phyloP scores from a whole-genome alignment of 2,113 vertebrate species.

The Hemiprocne comata region DNA sequence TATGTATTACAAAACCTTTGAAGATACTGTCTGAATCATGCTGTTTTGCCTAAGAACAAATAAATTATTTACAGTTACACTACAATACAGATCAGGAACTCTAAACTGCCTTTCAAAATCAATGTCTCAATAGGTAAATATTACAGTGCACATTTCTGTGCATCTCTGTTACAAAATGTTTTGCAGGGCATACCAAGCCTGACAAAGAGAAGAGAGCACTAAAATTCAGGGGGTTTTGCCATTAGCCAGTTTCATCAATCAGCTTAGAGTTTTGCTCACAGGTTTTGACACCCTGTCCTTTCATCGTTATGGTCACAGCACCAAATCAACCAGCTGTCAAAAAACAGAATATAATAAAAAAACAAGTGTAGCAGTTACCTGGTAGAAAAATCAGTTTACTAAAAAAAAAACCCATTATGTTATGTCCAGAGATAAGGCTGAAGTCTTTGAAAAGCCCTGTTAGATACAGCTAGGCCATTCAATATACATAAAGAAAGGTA shows the following conservation, averaged over 20 bases:
- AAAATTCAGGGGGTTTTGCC: background rate
- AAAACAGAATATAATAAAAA: background rate
- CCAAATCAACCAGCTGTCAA: background rate
- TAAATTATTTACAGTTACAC: background rate
- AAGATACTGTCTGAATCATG: background rate
- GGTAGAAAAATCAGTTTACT: background rate
- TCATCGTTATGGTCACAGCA: rapidly evolving
- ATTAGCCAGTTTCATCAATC: background rate
- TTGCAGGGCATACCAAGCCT: background rate
- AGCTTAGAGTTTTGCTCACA: background rate
- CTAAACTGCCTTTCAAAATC: background rate
- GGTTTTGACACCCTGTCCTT: background rate
- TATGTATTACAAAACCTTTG: background rate
- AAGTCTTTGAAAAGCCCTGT: background rate
- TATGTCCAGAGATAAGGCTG: background rate
- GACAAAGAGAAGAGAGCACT: background rate
- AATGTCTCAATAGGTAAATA: background rate
- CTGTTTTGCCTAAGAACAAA: background rate
- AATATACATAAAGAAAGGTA: background rate
- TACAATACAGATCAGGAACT: background rate
- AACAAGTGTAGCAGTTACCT: background rate
- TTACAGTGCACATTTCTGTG: background rate
- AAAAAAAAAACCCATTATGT: background rate
- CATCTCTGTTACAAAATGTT: background rate
- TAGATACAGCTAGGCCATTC: background rate